Base-by-base conservation (phyloP, 2,888 invertebrate species). In the Galeopsomyia nigrocyanea region DNA sequence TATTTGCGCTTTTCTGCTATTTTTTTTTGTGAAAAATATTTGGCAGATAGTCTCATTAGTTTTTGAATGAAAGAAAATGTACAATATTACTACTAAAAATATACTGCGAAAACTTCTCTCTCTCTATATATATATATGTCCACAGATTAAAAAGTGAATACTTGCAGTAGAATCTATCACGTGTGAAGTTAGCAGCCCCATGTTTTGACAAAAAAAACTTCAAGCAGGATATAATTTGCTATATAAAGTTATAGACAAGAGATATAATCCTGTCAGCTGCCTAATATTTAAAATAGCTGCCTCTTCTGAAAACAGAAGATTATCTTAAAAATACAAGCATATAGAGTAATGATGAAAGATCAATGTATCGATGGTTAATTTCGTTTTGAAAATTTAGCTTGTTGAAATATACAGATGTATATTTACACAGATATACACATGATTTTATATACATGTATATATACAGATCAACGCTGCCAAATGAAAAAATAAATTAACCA, bases 281-380 rank as follows among this genome's bases (percentile, higher is more conserved):
- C 19, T 47, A 53, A 58, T 53, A 53, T 55, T 69, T 68, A 68
- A 73, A 69, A 66, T 73, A 73, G 46, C 3, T 17, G 50, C 14
- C 17, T 68, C 60, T 62, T 68, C 68, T 63, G 57, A 66, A 73
- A 66, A 61, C 68, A 60, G 68, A 73, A 73, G 56, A 55, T 55
- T 53, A 65, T 53, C 62, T 66, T 31, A 17, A 51, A 62, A 61
- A 61, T 50, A 58, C 17, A 65, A 39, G 61, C 21, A 70, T 66
- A 60, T 53, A 19, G 60, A 73, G 10, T 62, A 70, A 6, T 66
- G 56, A 66, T 46, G 65, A 68, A 56, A 73, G 55, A 64, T 64
- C 13, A 55, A 68, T 14, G 56, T 26, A 63, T 63, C 51, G 66
- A 68, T 68, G 50, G 50, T 68, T 68, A 63, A 21, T 49, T 63